These are phyloP conservation scores for Synergus laeviventris DNA, from an alignment of 2,888 invertebrate species.

Conservation along the genomic window DNA sequence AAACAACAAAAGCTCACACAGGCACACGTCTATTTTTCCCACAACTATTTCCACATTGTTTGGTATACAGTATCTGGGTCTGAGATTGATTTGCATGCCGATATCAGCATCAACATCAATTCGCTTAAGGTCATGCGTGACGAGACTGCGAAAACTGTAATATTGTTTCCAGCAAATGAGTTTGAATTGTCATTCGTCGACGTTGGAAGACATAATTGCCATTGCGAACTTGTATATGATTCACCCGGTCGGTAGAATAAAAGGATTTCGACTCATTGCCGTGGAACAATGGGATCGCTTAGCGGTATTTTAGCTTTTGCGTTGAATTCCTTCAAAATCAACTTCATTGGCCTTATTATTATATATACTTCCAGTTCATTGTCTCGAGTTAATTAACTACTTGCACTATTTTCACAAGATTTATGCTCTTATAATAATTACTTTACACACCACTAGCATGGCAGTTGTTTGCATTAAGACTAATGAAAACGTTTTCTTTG, in stretches of 20 bases:
- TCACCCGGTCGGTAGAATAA: slow-evolving; percentile 25
- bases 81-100: not conserved
- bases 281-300: slow-evolving; percentile 29
- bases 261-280: slow-evolving; percentile 33
- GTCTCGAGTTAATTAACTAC: slow-evolving; percentile 14
- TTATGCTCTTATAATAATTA: not conserved
- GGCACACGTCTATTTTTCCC: too few species aligned
- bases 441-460: not conserved
- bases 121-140: not conserved
- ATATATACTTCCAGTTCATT: not conserved
- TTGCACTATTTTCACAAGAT: not conserved
- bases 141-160: not conserved
- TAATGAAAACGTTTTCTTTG: slow-evolving; percentile 32
- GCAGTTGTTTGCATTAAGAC: not conserved
- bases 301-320: slow-evolving; percentile 19
- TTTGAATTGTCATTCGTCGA: slow-evolving; percentile 25
- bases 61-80: too few species aligned
- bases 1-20: too few species aligned
- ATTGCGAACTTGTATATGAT: slow-evolving; percentile 35
- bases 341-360: slow-evolving; percentile 20
- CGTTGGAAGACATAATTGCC: slow-evolving; percentile 19
- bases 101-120: not conserved
- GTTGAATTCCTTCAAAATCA: slow-evolving; percentile 19
- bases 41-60: too few species aligned
- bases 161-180: slow-evolving; percentile 25